phyloP scores from a whole-genome alignment of 2,888 invertebrate genomes.

The Drosophila pegasa region DNA sequence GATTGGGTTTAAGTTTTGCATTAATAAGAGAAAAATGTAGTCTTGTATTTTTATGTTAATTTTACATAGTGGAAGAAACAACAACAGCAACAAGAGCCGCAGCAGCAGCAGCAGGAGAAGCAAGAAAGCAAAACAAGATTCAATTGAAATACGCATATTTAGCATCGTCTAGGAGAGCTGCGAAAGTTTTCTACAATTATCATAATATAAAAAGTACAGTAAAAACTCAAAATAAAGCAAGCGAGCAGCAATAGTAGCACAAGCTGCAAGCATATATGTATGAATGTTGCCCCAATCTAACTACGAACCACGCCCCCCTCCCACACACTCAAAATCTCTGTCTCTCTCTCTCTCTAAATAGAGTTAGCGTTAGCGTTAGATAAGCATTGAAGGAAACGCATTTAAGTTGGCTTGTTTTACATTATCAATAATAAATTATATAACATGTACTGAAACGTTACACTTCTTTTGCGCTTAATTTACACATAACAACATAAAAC shows the following conservation, averaged over 20 bases:
- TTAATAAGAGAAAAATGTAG: slow-evolving; percentile 42
- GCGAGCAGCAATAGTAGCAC: slow-evolving; percentile 39
- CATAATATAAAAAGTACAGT: slow-evolving; percentile 15
- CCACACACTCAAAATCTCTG: slow-evolving; percentile 1
- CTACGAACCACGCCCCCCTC: background rate
- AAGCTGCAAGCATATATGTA: slow-evolving; percentile 25
- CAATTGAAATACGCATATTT: slow-evolving; percentile 19
- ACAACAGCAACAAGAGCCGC: slow-evolving; percentile 20
- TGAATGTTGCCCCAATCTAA: slow-evolving; percentile 28
- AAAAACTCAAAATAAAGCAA: slow-evolving; percentile 11
- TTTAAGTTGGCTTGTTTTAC: slow-evolving; percentile 80
- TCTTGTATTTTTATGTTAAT: slow-evolving; percentile 53
- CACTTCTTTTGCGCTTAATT: slow-evolving; percentile 54
- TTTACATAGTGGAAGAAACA: slow-evolving; percentile 26
- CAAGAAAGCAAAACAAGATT: slow-evolving; percentile 10
- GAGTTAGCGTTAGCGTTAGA: slow-evolving; percentile 43
- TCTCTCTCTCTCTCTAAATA: slow-evolving; percentile 12
- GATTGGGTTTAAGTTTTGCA: slow-evolving; percentile 52
- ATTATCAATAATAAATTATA: slow-evolving; percentile 79
- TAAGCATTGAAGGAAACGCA: slow-evolving; percentile 66
- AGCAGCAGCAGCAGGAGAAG: too few species aligned
- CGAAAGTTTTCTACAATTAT: slow-evolving; percentile 44
- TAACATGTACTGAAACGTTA: slow-evolving; percentile 77
- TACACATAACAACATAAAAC: slow-evolving; percentile 68
- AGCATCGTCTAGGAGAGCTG: slow-evolving; percentile 31